These are phyloP conservation scores for Phasia obesa DNA, from an alignment of 2,888 invertebrate genomes.

Conservation along the genomic window DNA sequence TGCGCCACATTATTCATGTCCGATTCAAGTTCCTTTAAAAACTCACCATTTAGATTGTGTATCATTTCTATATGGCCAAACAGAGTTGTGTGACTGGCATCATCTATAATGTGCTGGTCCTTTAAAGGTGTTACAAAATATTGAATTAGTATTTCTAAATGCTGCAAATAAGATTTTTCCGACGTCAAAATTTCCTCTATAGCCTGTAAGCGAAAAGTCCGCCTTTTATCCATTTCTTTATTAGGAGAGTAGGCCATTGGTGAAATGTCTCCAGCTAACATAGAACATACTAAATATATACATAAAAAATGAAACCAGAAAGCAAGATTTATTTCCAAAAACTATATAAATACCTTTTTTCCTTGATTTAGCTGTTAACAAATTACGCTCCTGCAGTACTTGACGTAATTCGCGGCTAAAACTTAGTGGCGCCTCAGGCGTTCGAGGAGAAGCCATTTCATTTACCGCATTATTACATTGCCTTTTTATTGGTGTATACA, in stretches of 20 bases:
- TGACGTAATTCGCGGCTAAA: slow-evolving; percentile 85
- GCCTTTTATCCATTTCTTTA: slow-evolving; percentile 78
- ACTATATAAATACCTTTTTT: slow-evolving; percentile 85
- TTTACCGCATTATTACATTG: slow-evolving; percentile 62
- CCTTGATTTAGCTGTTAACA: slow-evolving; percentile 85
- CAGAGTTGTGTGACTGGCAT: slow-evolving; percentile 83
- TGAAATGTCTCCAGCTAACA: slow-evolving; percentile 82
- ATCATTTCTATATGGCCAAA: slow-evolving; percentile 87
- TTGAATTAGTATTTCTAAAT: slow-evolving; percentile 86
- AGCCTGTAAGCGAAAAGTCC: slow-evolving; percentile 83
- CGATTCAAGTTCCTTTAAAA: slow-evolving; percentile 84
- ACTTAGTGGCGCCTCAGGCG: slow-evolving; percentile 82
- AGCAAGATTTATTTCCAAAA: no score
- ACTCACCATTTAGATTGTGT: slow-evolving; percentile 85
- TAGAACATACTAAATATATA: slow-evolving; percentile 83
- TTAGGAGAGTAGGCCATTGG: slow-evolving; percentile 75
- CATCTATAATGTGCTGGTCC: slow-evolving; percentile 83
- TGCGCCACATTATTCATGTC: slow-evolving; percentile 85
- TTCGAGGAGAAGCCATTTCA: slow-evolving; percentile 73
- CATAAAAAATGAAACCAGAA: no score
- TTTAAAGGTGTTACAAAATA: slow-evolving; percentile 86
- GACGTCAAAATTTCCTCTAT: slow-evolving; percentile 87
- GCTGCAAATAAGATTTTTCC: slow-evolving; percentile 87
- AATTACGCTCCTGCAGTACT: slow-evolving; percentile 85
- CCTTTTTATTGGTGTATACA: slow-evolving; percentile 78